phyloP scores from a whole-genome alignment of 1,140 invertebrate genomes.

The Xylocopa sonorina region DNA sequence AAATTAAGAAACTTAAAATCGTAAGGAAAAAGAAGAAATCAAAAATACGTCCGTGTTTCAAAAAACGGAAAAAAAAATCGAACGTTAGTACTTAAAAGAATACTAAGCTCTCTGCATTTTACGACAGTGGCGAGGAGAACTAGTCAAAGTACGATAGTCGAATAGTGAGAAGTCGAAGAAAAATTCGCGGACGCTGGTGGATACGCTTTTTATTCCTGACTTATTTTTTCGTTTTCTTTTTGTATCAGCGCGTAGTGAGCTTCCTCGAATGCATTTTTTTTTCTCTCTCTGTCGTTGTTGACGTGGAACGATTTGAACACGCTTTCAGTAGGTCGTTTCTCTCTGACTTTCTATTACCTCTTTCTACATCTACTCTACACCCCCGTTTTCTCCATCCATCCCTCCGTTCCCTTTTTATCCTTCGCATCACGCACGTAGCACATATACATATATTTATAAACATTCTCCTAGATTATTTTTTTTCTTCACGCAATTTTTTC shows the following conservation, averaged over 20 bases:
- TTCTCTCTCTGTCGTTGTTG: conserved; percentile 53
- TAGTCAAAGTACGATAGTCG: conserved; percentile 60
- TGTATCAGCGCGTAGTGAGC: conserved; percentile 60
- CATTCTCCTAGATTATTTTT: not conserved
- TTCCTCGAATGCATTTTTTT: conserved; percentile 63
- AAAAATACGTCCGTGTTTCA: not conserved
- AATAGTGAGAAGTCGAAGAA: conserved; percentile 53
- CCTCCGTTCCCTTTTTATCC: too few species aligned
- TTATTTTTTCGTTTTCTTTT: not conserved
- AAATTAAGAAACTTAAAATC: not conserved
- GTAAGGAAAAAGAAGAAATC: not conserved
- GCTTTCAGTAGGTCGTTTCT: conserved; percentile 48
- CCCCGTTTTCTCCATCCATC: not conserved
- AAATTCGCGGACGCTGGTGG: conserved; percentile 29
- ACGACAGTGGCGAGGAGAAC: conserved; percentile 60
- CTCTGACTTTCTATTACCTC: conserved; percentile 25
- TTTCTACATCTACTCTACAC: not conserved
- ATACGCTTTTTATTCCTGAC: conserved; percentile 20
- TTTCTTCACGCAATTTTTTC: not conserved
- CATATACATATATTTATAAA: conserved; percentile 28
- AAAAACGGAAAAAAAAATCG: not conserved
- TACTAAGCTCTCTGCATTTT: not conserved
- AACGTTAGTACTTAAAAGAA: not conserved
- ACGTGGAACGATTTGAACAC: conserved; percentile 44
- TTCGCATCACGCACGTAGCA: conserved; percentile 1